A percentile compares a stretch with the other conserved stretches of the same genome.
phyloP scores from a whole-genome alignment of 2,888 invertebrate genomes.

The Tridacna gigas region DNA sequence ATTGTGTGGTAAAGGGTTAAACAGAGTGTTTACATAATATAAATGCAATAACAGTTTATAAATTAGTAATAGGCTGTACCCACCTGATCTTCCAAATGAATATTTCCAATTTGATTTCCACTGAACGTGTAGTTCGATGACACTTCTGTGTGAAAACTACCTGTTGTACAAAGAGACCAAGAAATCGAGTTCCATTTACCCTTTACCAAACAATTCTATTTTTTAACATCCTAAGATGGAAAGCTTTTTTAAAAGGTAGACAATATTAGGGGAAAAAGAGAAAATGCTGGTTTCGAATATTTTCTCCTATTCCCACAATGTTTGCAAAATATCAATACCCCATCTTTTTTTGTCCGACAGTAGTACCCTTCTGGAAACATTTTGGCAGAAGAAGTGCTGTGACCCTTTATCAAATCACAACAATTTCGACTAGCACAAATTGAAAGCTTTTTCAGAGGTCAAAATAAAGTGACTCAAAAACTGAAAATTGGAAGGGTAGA shows the following conservation, averaged over 20 bases:
- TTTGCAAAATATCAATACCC: no score
- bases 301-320: no score
- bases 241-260: neutral
- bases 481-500: no score
- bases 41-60: no score
- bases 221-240: neutral
- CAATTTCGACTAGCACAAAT: neutral
- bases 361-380: no score
- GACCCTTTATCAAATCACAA: neutral
- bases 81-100: constrained; percentile 17
- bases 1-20: no score
- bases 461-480: no score
- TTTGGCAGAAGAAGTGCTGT: no score
- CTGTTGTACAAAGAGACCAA: neutral
- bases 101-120: constrained; percentile 1
- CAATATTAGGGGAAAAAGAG: neutral
- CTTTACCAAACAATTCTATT: neutral
- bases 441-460: no score
- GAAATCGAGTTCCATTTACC: neutral
- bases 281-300: neutral
- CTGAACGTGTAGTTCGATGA: neutral
- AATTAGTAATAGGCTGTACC: neutral
- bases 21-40: no score
- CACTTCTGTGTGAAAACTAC: neutral
- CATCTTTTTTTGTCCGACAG: no score